Evolutionary conservation across 1,140 invertebrate genomes (phyloP).

Genomic region (Pteromalus puparum): DNA sequence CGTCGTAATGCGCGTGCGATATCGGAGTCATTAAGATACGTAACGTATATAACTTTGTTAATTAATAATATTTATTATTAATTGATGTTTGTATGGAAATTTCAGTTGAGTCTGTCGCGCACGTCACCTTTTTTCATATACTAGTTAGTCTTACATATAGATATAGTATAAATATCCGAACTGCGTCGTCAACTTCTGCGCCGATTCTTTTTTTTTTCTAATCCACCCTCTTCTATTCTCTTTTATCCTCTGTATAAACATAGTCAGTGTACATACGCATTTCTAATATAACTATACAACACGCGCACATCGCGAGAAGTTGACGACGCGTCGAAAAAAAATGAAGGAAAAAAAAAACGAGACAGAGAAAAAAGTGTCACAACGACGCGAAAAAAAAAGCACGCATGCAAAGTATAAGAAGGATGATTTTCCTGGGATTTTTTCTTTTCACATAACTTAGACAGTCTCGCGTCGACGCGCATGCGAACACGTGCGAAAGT

Average conservation of each 20-base stretch:
- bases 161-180: too few relatives aligned
- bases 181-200: not conserved
- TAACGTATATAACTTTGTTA: not conserved
- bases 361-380: not conserved
- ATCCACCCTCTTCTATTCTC: too few relatives aligned
- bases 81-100: slow-evolving; percentile 12
- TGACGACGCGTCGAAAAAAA: not conserved
- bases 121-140: not conserved
- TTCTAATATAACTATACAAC: too few relatives aligned
- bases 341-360: not conserved
- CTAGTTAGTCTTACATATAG: not conserved
- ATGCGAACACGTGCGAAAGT: slow-evolving; percentile 59
- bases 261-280: not conserved
- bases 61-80: slow-evolving; percentile 55
- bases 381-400: not conserved
- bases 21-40: slow-evolving; percentile 55
- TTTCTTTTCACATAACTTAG: not conserved
- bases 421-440: not conserved
- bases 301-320: not conserved
- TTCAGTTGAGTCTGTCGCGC: not conserved
- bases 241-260: not conserved
- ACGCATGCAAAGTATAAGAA: too few relatives aligned
- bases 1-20: slow-evolving; percentile 31
- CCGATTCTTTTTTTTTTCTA: not conserved
- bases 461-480: too few relatives aligned